Conservation (phyloP, 1,140 invertebrate genomes). For the Eumaeus atala region DNA sequence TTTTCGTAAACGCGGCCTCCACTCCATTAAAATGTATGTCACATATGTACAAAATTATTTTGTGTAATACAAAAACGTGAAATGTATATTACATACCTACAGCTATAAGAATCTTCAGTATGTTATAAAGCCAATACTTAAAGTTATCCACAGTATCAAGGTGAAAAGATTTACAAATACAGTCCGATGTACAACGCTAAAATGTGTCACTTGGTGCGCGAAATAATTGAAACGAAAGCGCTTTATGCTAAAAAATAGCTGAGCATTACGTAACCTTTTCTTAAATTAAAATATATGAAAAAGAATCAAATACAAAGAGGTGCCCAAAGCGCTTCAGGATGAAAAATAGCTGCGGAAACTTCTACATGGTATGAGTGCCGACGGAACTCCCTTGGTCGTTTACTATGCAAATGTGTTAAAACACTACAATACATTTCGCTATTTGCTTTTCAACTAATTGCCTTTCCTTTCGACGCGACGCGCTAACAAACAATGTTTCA, state of each 20-base stretch:
- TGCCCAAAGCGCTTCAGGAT: neutral
- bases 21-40: no score
- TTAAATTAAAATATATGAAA: constrained; percentile 8
- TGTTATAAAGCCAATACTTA: no score
- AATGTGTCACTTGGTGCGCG: neutral
- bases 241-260: neutral
- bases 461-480: constrained; percentile 49
- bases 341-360: constrained; percentile 26
- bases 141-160: no score
- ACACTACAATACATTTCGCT: constrained; percentile 58
- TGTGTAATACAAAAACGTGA: no score
- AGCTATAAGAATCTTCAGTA: no score
- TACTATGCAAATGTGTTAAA: constrained; percentile 57
- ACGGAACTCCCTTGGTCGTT: constrained; percentile 44
- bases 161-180: no score
- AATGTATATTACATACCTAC: no score
- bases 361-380: constrained; percentile 30
- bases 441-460: constrained; percentile 60
- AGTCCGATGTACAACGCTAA: neutral
- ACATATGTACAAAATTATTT: no score
- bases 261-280: neutral
- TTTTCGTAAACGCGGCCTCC: no score
- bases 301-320: constrained; percentile 1
- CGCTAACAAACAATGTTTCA: constrained; percentile 41
- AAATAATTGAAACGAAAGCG: constrained; percentile 1